Base-by-base conservation (phyloP, 2,113 vertebrate genomes). In the Trichomycterus rosablanca region DNA sequence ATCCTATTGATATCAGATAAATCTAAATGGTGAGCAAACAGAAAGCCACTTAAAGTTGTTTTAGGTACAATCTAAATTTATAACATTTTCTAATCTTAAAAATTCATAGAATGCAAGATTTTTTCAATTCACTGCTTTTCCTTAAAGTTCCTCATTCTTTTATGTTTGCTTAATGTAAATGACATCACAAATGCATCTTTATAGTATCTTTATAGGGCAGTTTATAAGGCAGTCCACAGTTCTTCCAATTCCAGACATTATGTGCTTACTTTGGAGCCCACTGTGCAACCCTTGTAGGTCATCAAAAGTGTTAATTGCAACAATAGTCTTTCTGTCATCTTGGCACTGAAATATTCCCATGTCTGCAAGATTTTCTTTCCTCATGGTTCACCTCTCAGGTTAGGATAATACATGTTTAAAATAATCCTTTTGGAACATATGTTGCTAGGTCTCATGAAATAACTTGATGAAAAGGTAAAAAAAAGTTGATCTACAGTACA, bases 251-350 rank as follows among this genome's bases (percentile, higher is more conserved):
- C n/a, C n/a, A 80, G 69, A 76, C 80, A 82, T 84, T 80, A 78
- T 73, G 68, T 64, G 67, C 80, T 83, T 80, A 78, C 63, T 73
- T 74, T 63, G 34, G 69, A 71, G 63, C 60, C 60, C 62, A 76
- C 42, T 68, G 66, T 67, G 72, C 63, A 71, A 68, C 59, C 52
- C 69, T 69, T 61, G 66, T 63, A 72, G 63, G 72, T 66, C 67
- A 77, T 70, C 72, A 79, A 83, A 81, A 62, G 70, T 63, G 71
- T 73, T 80, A 76, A 84, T 79, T 81, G 66, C 68, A 77, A 77
- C 79, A 71, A 66, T 67, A 44, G 35, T 73, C 74, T 71, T 65
- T 49, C 49, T 76, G 77, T 71, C 76, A 78, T 70, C 71, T 79
- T 67, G 78, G 78, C 66, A 22, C 43, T 64, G 63, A 55, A 50